These are phyloP conservation scores for Macrotis lagotis DNA, from an alignment of 2,113 vertebrate genomes.

Conservation along the genomic window DNA sequence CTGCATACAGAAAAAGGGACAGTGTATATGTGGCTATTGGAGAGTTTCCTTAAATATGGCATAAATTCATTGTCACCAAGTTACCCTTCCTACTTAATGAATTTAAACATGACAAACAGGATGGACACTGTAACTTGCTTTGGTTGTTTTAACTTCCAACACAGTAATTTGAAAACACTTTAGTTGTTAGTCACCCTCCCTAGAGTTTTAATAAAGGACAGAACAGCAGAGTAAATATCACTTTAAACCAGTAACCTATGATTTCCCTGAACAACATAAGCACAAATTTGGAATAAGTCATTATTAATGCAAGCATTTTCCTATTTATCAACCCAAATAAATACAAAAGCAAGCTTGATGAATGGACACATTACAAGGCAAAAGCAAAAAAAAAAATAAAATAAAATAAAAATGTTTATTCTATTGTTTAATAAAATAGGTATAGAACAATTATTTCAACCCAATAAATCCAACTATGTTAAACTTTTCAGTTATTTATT, in stretches of 20 bases:
- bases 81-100: background rate
- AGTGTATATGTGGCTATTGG: background rate
- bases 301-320: conserved; percentile 9
- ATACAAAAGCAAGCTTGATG: background rate
- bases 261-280: background rate
- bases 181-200: background rate
- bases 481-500: background rate
- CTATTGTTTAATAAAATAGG: background rate
- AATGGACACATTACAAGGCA: background rate
- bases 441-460: background rate
- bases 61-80: background rate
- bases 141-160: conserved; percentile 9
- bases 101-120: conserved; percentile 11
- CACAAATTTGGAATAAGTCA: background rate
- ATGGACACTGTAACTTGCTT: background rate
- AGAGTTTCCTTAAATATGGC: conserved; percentile 11
- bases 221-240: background rate
- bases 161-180: conserved; percentile 3
- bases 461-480: background rate
- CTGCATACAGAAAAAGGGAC: background rate
- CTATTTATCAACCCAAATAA: background rate
- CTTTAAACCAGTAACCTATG: background rate
- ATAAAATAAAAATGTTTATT: background rate
- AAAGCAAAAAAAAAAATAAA: background rate
- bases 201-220: background rate